Conservation (phyloP, 2,113 vertebrate species). For the Cacatua alba region DNA sequence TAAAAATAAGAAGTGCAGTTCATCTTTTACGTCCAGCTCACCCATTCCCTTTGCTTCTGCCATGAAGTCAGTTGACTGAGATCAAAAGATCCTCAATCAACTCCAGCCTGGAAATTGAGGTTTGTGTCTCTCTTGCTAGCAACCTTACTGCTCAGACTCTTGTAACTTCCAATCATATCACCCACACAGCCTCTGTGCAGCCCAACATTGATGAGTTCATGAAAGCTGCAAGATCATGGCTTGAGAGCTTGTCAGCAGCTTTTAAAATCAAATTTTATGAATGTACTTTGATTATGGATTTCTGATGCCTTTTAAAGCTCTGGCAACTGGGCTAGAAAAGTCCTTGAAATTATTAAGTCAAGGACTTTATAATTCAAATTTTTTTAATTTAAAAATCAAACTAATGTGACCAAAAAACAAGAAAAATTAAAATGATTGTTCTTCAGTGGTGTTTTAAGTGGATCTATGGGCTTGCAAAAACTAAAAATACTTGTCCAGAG, state of each 20-base stretch:
- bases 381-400: constrained; percentile 6
- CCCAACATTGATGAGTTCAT: neutral
- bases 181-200: neutral
- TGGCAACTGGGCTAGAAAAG: neutral
- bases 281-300: neutral
- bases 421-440: neutral
- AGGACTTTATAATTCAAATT: neutral
- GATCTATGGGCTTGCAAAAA: neutral
- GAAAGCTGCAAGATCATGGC: neutral
- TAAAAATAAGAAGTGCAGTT: neutral
- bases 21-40: neutral
- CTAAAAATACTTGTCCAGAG: constrained; percentile 3
- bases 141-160: neutral
- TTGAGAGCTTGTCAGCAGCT: neutral
- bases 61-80: neutral
- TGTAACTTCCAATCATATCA: neutral
- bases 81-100: neutral
- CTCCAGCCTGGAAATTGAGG: neutral
- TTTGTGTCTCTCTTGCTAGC: neutral
- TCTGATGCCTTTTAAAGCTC: neutral
- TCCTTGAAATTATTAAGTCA: neutral
- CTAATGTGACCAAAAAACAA: neutral
- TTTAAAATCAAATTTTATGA: neutral
- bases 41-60: neutral
- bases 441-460: neutral